Conservation (phyloP, 2,113 vertebrate species). For the Callaeas wilsoni region DNA sequence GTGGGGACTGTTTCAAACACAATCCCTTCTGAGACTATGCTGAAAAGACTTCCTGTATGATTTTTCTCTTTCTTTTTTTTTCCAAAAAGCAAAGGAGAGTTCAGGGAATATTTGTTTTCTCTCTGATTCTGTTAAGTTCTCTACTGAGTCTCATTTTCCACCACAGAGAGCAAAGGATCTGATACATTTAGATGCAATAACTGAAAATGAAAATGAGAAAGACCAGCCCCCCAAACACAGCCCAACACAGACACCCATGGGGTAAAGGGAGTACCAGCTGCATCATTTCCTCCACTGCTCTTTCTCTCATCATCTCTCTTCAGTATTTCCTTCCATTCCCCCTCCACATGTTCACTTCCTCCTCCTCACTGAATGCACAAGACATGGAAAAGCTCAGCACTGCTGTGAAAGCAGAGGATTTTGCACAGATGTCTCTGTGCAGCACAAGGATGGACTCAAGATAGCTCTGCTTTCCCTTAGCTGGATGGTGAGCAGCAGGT, state of each 20-base stretch:
- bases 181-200: not conserved
- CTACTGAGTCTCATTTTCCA: not conserved
- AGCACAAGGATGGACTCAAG: not conserved
- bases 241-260: not conserved
- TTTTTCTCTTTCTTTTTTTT: not conserved
- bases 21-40: not conserved
- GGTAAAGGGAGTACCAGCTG: not conserved
- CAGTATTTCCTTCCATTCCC: not conserved
- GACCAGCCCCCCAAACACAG: not conserved
- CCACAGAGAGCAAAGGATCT: not conserved
- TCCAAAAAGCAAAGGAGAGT: not conserved
- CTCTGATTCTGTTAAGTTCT: not conserved
- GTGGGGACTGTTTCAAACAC: not conserved
- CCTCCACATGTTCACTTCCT: not conserved
- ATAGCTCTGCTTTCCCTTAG: not conserved
- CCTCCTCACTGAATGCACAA: not conserved
- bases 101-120: not conserved
- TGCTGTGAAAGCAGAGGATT: not conserved
- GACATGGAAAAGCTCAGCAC: not conserved
- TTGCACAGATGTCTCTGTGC: fast-evolving
- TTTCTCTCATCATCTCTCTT: not conserved
- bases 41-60: not conserved
- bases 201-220: not conserved
- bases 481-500: not conserved
- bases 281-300: not conserved